phyloP scores from a whole-genome alignment of 2,113 vertebrate species.

The Paracyprichromis sp. region DNA sequence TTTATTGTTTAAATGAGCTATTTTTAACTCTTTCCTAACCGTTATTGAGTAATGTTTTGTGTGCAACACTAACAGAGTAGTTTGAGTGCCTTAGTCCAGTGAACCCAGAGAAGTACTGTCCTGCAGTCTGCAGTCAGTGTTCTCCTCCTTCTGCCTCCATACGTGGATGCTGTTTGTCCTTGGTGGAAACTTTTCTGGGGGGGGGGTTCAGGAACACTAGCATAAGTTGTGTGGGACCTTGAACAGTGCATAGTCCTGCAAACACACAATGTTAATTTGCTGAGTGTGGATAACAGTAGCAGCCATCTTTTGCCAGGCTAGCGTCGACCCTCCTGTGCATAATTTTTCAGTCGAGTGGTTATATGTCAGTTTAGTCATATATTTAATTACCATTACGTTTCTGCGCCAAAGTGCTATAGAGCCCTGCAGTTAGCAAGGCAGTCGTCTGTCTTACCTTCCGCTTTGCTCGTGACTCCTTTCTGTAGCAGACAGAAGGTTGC shows the following conservation, averaged over 20 bases:
- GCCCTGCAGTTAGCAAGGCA: background rate
- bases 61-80: background rate
- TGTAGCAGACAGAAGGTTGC: background rate
- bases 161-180: background rate
- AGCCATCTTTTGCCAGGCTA: background rate
- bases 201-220: background rate
- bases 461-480: background rate
- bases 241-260: background rate
- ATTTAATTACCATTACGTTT: background rate
- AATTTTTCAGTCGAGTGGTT: background rate
- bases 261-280: background rate
- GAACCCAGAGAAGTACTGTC: background rate
- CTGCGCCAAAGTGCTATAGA: background rate
- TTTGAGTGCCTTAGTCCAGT: background rate
- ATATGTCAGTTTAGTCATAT: background rate
- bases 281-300: background rate
- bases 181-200: background rate
- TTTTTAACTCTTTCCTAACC: background rate
- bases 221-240: background rate
- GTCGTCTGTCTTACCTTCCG: background rate
- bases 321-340: background rate
- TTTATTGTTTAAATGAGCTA: background rate
- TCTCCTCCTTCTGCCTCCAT: background rate
- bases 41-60: background rate
- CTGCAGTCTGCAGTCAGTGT: background rate